These are phyloP conservation scores for Andrena camellia DNA, from an alignment of 2,888 invertebrate genomes.

Conservation along the genomic window DNA sequence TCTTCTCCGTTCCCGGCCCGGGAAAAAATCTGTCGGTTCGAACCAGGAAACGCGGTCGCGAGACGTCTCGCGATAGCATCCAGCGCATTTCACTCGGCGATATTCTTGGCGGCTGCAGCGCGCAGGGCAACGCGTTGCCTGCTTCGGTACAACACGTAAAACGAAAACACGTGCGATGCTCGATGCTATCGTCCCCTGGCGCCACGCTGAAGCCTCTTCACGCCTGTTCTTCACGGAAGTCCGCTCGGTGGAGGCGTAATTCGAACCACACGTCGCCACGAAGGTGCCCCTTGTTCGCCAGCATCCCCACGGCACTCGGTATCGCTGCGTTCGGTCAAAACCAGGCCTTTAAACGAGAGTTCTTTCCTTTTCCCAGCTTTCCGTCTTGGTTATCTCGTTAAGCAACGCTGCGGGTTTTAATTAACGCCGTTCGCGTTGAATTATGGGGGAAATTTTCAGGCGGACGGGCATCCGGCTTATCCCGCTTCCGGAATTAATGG, in stretches of 20 bases:
- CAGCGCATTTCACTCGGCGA: constrained; percentile 45
- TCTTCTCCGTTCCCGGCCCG: background rate
- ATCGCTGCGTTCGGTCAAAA: background rate
- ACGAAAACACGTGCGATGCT: constrained; percentile 78
- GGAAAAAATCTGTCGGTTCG: background rate
- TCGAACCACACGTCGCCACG: constrained; percentile 73
- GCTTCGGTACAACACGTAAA: constrained; percentile 72
- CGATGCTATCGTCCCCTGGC: constrained; percentile 77
- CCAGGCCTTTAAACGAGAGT: background rate
- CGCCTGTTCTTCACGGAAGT: constrained; percentile 77
- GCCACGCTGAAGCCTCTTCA: constrained; percentile 69
- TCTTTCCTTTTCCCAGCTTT: constrained; percentile 23
- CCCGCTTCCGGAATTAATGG: constrained; percentile 35
- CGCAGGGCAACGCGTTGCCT: constrained; percentile 6
- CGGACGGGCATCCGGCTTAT: constrained; percentile 10
- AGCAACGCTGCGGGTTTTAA: constrained; percentile 47
- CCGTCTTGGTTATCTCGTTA: constrained; percentile 54
- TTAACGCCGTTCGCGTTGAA: constrained; percentile 54
- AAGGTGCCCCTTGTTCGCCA: constrained; percentile 60
- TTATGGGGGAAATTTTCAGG: constrained; percentile 36
- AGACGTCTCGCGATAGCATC: constrained; percentile 24
- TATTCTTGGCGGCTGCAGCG: constrained; percentile 58
- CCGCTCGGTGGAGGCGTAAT: constrained; percentile 75
- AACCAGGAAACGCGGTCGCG: background rate
- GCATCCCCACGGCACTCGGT: constrained; percentile 48